Evolutionary conservation across 2,797 vertebrate species (phyloP).

Genomic region (Lophius americanus): DNA sequence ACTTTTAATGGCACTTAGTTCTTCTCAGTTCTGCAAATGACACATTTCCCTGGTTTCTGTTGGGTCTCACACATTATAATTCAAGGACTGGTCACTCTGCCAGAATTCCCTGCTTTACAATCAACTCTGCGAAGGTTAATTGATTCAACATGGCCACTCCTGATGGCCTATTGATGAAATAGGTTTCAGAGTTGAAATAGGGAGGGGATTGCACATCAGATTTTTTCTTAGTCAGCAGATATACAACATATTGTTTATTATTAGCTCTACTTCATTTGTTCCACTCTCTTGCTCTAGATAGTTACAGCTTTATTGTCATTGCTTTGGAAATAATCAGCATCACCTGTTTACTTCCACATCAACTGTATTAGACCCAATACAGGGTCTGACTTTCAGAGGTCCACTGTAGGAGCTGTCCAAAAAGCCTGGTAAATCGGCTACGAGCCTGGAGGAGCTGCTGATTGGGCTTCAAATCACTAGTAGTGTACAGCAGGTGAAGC

Average conservation of each 20-base stretch:
- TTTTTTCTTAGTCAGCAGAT: neutral
- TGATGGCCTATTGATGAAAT: neutral
- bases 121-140: conserved; percentile 13
- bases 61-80: neutral
- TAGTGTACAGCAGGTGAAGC: conserved; percentile 35
- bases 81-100: neutral
- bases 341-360: conserved; percentile 27
- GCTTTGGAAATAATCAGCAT: conserved; percentile 3
- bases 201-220: neutral
- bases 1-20: too few species aligned
- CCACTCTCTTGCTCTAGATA: conserved; percentile 30
- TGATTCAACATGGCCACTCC: conserved; percentile 9
- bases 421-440: conserved; percentile 45
- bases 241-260: neutral
- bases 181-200: conserved; percentile 1
- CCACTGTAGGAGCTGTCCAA: conserved; percentile 4
- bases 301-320: conserved; percentile 13
- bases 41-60: neutral
- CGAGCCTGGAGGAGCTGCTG: conserved; percentile 18
- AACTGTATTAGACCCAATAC: conserved; percentile 14
- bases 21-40: too few species aligned
- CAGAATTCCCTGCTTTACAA: neutral
- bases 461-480: conserved; percentile 54
- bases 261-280: conserved; percentile 7
- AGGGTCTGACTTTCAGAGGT: conserved; percentile 30